Evolutionary conservation across 2,113 vertebrate genomes (phyloP).

Genomic region (Chaetura pelagica): DNA sequence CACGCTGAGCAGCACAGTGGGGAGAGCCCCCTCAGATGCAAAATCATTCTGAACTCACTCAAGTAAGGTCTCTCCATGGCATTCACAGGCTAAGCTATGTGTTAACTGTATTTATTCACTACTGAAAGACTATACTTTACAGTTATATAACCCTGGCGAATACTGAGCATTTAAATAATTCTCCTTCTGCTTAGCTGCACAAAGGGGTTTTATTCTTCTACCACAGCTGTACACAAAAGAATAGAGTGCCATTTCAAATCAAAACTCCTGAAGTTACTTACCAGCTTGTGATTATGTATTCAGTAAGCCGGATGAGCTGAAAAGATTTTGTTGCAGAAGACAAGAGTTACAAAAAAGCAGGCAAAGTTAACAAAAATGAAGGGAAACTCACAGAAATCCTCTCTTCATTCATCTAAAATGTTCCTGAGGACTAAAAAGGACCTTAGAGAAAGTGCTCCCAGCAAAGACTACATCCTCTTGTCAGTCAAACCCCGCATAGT

Average conservation of each 20-base stretch:
- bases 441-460: conserved; percentile 73
- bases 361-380: conserved; percentile 26
- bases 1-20: background rate
- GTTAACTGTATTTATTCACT: conserved; percentile 1
- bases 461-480: conserved; percentile 82
- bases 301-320: background rate
- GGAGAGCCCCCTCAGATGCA: background rate
- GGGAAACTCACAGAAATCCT: conserved; percentile 17
- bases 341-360: conserved; percentile 19
- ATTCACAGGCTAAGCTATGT: background rate
- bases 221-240: conserved; percentile 48
- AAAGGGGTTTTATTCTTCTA: conserved; percentile 31
- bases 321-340: conserved; percentile 4
- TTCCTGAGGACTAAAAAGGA: conserved; percentile 70
- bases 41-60: conserved; percentile 20
- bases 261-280: conserved; percentile 66
- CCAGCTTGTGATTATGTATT: conserved; percentile 39
- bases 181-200: conserved; percentile 5
- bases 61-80: background rate
- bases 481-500: conserved; percentile 85
- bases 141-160: background rate
- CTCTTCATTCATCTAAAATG: conserved; percentile 54
- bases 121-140: background rate
- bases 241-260: conserved; percentile 21
- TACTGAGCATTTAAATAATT: conserved; percentile 11